A percentile compares a stretch with the other conserved stretches of the same genome.
These are phyloP conservation scores for Manis javanica DNA, from an alignment of 2,797 vertebrate species.

Conservation along the genomic window DNA sequence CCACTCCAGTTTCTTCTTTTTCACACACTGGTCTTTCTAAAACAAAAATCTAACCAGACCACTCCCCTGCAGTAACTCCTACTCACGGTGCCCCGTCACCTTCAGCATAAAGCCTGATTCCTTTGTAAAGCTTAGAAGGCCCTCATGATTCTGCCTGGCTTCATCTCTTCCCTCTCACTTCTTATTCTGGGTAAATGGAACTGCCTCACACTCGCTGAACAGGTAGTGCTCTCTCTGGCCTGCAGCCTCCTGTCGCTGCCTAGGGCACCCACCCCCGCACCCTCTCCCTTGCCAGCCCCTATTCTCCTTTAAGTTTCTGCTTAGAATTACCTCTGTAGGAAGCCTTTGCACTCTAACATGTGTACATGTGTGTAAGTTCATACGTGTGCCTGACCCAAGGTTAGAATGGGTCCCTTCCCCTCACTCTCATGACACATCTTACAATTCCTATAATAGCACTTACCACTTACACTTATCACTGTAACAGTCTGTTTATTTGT, in stretches of 20 bases:
- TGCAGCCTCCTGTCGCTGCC: too few relatives aligned
- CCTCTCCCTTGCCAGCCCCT: not conserved
- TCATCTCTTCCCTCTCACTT: not conserved
- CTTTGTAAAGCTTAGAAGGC: not conserved
- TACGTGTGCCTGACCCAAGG: not conserved
- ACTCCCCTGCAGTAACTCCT: rapidly evolving
- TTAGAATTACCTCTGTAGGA: not conserved
- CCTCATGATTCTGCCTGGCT: not conserved
- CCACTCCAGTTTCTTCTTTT: not conserved
- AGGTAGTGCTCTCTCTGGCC: not conserved
- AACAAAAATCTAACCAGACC: not conserved
- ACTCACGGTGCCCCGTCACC: rapidly evolving
- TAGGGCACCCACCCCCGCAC: not conserved
- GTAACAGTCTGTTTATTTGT: not conserved
- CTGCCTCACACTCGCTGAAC: not conserved
- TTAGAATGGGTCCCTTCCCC: not conserved
- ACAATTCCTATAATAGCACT: not conserved
- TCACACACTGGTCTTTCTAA: not conserved
- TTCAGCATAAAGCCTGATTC: not conserved
- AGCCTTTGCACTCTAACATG: not conserved
- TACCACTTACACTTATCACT: not conserved
- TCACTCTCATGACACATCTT: not conserved
- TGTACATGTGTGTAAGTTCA: not conserved
- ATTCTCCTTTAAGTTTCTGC: not conserved
- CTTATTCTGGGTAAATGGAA: not conserved